phyloP scores from a whole-genome alignment of 2,888 invertebrate species.

The Sturmia bella region DNA sequence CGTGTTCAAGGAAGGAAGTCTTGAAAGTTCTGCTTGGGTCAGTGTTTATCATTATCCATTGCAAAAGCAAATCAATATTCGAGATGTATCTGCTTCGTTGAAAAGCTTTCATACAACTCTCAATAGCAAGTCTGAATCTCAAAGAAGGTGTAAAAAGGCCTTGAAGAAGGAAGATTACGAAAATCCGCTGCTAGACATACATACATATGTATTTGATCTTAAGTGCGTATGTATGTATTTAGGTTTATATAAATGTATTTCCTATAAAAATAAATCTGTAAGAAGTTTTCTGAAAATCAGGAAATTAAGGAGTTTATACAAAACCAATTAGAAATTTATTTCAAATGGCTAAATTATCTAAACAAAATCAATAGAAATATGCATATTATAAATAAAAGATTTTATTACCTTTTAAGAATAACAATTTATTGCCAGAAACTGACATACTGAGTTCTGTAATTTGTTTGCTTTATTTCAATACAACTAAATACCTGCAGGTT shows the following conservation, averaged over 20 bases:
- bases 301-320: conserved; percentile 30
- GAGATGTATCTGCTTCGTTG: too few species aligned
- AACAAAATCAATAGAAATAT: background rate
- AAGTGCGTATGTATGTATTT: background rate
- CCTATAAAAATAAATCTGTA: background rate
- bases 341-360: background rate
- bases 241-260: background rate
- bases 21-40: too few species aligned
- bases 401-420: conserved; percentile 31
- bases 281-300: conserved; percentile 1
- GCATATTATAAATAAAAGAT: conserved; percentile 24
- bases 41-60: too few species aligned
- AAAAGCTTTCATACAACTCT: too few species aligned
- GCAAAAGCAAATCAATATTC: too few species aligned
- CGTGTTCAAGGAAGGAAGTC: too few species aligned
- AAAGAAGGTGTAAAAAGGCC: too few species aligned
- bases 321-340: conserved; percentile 21
- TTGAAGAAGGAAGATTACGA: too few species aligned
- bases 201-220: background rate
- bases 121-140: too few species aligned
- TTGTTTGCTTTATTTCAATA: conserved; percentile 16
- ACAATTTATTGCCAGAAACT: conserved; percentile 27
- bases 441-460: conserved; percentile 13
- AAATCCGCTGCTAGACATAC: too few species aligned
- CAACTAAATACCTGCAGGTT: background rate